Percentiles rank a stretch among this genome's conserved stretches.
Conservation (phyloP, 1,140 invertebrate species). For the Calephelis nemesis region DNA sequence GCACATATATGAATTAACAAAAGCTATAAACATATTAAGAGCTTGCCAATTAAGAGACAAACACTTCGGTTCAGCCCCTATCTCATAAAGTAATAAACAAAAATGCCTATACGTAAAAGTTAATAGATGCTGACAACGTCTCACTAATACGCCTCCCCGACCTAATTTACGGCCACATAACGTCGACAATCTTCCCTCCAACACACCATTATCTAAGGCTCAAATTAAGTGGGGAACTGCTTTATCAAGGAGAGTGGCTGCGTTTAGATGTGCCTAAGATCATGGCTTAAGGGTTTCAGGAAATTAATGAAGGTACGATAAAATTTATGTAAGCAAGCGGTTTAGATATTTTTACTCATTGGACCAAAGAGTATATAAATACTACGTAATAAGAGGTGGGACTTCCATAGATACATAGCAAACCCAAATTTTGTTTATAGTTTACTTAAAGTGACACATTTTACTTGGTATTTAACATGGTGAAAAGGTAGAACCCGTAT, state of each 20-base stretch:
- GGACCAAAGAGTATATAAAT: too few species aligned
- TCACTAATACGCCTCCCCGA: constrained; percentile 22
- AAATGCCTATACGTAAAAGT: constrained; percentile 16
- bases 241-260: constrained; percentile 42
- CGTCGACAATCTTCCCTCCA: constrained; percentile 46
- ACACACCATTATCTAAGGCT: constrained; percentile 52
- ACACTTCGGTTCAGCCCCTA: not conserved
- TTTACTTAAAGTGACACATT: too few species aligned
- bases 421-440: too few species aligned
- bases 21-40: not conserved
- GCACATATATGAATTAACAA: not conserved
- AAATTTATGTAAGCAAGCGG: not conserved
- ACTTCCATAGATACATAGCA: too few species aligned
- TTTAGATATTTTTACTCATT: too few species aligned
- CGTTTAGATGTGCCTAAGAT: constrained; percentile 30
- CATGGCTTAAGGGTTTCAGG: constrained; percentile 23
- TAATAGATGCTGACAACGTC: constrained; percentile 17
- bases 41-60: not conserved
- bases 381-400: too few species aligned
- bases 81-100: constrained; percentile 11
- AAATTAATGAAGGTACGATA: constrained; percentile 23
- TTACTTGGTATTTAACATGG: too few species aligned
- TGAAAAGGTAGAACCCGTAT: too few species aligned
- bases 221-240: constrained; percentile 50
- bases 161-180: constrained; percentile 53